Conservation (phyloP, 2,888 invertebrate genomes). For the Venustoraphidia nigricollis region DNA sequence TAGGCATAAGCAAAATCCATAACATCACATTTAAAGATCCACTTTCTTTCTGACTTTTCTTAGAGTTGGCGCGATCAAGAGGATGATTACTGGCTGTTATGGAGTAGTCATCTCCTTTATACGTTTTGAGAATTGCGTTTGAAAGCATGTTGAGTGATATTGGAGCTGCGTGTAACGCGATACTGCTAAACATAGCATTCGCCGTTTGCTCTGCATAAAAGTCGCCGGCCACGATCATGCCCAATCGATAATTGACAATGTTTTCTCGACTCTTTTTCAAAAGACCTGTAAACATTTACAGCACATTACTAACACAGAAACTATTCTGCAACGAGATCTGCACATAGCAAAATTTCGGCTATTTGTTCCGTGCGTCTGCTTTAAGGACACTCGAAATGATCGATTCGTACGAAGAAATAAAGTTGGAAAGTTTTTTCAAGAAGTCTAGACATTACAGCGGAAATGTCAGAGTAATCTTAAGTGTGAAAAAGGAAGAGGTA, state of each 20-base stretch:
- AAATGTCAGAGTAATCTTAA: no score
- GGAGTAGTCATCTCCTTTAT: constrained; percentile 19
- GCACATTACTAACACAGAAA: no score
- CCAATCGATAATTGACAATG: constrained; percentile 28
- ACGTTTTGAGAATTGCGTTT: constrained; percentile 27
- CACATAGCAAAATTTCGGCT: no score
- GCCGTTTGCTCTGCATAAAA: constrained; percentile 23
- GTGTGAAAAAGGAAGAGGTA: no score
- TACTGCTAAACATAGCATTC: constrained; percentile 28
- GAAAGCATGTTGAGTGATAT: constrained; percentile 33
- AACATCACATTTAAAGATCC: no score
- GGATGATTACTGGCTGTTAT: constrained; percentile 24
- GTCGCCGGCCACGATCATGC: constrained; percentile 31
- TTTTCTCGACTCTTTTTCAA: constrained; percentile 24
- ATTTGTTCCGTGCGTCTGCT: no score
- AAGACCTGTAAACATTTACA: constrained; percentile 22
- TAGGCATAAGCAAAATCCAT: constrained; percentile 24
- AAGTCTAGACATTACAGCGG: no score
- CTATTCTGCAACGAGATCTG: no score
- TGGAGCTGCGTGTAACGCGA: constrained; percentile 34
- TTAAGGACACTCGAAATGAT: no score
- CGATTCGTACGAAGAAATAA: no score
- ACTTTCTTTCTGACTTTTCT: no score
- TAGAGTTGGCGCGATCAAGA: constrained; percentile 13
- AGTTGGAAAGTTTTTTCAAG: no score